A percentile compares a stretch with the other conserved stretches of the same genome.
phyloP scores from a whole-genome alignment of 2,888 invertebrate genomes.

The Notocelia uddmanniana region DNA sequence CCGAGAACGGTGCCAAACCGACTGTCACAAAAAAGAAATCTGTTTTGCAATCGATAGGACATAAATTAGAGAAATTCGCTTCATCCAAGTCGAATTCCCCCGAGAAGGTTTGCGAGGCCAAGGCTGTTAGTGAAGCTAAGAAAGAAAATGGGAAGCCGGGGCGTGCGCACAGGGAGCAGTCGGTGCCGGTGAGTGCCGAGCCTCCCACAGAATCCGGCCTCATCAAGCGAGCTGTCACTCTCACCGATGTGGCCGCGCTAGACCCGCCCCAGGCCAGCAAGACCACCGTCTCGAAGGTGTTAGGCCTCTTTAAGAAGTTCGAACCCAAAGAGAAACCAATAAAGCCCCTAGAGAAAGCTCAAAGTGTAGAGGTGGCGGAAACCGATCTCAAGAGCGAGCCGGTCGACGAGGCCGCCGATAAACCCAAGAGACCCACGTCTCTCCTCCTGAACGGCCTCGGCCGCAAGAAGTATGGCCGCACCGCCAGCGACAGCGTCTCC shows the following conservation, averaged over 20 bases:
- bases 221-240: constrained; percentile 90
- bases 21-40: constrained; percentile 86
- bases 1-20: constrained; percentile 67
- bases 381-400: constrained; percentile 56
- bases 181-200: constrained; percentile 85
- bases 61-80: constrained; percentile 90
- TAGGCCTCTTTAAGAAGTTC: constrained; percentile 91
- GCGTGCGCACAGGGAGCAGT: constrained; percentile 88
- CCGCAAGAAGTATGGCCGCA: constrained; percentile 80
- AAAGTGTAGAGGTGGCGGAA: constrained; percentile 56
- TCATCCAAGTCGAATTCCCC: constrained; percentile 82
- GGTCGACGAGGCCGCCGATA: constrained; percentile 65
- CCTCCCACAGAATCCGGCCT: constrained; percentile 88
- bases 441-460: constrained; percentile 84
- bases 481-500: constrained; percentile 76
- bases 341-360: constrained; percentile 68
- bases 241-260: constrained; percentile 87
- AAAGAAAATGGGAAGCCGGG: constrained; percentile 79
- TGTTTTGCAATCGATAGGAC: constrained; percentile 91
- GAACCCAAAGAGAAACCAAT: constrained; percentile 85
- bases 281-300: constrained; percentile 90
- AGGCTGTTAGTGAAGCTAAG: constrained; percentile 58
- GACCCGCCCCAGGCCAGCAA: constrained; percentile 80
- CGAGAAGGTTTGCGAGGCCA: constrained; percentile 75
- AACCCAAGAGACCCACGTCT: constrained; percentile 84